These are phyloP conservation scores for Mormyrops attenuatus DNA, from an alignment of 2,797 vertebrate genomes.

Conservation along the genomic window DNA sequence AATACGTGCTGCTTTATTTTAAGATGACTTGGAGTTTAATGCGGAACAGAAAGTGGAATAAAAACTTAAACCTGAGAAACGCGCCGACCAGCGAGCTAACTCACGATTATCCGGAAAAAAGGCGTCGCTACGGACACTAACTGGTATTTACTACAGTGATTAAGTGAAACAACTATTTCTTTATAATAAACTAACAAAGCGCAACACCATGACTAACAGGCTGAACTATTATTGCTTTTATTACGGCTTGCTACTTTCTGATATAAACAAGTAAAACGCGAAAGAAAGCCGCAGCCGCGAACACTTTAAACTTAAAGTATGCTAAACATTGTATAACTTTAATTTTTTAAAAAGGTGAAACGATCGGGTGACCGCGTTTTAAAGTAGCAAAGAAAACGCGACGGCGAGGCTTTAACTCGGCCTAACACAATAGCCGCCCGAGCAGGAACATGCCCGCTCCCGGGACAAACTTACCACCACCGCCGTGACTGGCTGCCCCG, in stretches of 20 bases:
- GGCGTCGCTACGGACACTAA: background rate
- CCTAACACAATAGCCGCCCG: background rate
- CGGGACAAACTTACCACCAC: slow-evolving; percentile 62
- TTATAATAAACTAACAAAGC: background rate
- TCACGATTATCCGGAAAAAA: background rate
- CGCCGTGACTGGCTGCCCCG: slow-evolving; percentile 65
- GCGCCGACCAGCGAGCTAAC: background rate
- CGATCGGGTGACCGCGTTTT: background rate
- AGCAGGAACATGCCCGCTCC: background rate
- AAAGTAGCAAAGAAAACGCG: background rate
- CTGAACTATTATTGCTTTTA: background rate
- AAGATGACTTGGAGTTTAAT: background rate
- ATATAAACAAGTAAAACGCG: background rate
- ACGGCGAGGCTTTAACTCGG: slow-evolving; percentile 9
- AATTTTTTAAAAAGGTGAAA: background rate
- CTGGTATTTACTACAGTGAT: background rate
- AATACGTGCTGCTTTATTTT: background rate
- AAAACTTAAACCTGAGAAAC: background rate
- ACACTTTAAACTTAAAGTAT: background rate
- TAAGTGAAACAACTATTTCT: background rate
- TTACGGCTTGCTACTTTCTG: background rate
- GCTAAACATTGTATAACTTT: background rate
- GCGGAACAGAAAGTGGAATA: background rate
- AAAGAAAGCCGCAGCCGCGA: background rate
- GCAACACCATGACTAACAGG: background rate